Base-by-base conservation (phyloP, 1,140 invertebrate species). In the Coboldia fuscipes region DNA sequence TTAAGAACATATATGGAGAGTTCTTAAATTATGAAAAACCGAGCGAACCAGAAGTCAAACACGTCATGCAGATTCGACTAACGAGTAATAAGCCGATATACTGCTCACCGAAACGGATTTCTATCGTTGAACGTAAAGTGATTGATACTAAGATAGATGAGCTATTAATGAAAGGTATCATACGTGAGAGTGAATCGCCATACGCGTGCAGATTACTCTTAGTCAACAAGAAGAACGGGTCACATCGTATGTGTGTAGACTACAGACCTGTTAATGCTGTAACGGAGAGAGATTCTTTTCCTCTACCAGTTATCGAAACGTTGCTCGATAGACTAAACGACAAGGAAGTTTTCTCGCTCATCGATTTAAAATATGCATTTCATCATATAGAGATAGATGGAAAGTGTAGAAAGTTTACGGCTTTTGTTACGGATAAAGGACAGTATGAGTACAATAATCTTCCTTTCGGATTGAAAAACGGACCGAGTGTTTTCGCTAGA, bases 271-370 rank as follows among this genome's bases (percentile, higher is more conserved):
- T 47, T 10, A 45, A 41, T 36, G 33, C 37, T 29, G 19, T 35
- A 13, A 38, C 35, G 5, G 22, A 30, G 19, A 23, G 31, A 23
- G 34, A 34, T 30, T 44, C 35, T 31, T 38, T 34, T 32, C 43
- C 24, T 39, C 65, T n/a, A 22, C 63, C 62, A 0, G 30, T 45
- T 4, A 61, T 68, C 14, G 53, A 62, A n/a, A 57, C 62, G 16
- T 42, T 41, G 34, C n/a, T 46, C 16, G 43, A 46, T 13, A 14
- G 29, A 36, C 13, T 46, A 34, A 35, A 33, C 41, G 8, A 38
- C 6, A 37, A 39, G 29, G 35, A 36, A 15, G 43, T 41, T 34
- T 52, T 50, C 37, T 35, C 31, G 6, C 12, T 22, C 5, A 10
- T 49, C 1, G 42, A 47, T 37, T 40, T 48, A 16, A 39, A 38